phyloP scores from a whole-genome alignment of 2,888 invertebrate species.

The Anagyrus pseudococci region DNA sequence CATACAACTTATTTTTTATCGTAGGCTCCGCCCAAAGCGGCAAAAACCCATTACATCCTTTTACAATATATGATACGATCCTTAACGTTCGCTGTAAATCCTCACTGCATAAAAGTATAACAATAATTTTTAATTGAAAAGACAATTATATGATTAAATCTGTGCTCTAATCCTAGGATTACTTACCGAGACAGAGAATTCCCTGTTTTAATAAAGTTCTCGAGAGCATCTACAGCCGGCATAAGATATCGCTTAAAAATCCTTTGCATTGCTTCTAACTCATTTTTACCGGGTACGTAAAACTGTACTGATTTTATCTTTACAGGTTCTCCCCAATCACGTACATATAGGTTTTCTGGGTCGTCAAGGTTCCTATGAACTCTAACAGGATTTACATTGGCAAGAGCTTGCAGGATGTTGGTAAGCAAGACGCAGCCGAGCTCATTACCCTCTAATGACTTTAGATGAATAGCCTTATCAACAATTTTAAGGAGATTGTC shows the following conservation, averaged over 20 bases:
- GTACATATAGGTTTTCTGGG: constrained; percentile 74
- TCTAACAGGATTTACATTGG: constrained; percentile 65
- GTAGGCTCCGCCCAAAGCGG: constrained; percentile 73
- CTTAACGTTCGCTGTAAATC: constrained; percentile 73
- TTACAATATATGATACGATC: constrained; percentile 71
- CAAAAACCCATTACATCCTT: constrained; percentile 70
- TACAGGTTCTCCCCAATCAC: constrained; percentile 82
- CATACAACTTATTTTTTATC: constrained; percentile 17
- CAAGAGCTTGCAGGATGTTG: constrained; percentile 68
- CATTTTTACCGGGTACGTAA: constrained; percentile 71
- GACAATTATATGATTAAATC: neutral
- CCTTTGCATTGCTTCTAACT: constrained; percentile 71
- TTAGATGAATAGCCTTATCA: constrained; percentile 73
- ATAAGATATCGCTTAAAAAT: constrained; percentile 72
- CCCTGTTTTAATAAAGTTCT: constrained; percentile 60
- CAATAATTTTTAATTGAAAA: constrained; percentile 5
- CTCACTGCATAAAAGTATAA: constrained; percentile 63
- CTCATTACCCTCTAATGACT: constrained; percentile 70
- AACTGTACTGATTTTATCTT: constrained; percentile 65
- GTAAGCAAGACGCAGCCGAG: constrained; percentile 67
- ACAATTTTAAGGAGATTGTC: constrained; percentile 72
- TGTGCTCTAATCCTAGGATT: neutral
- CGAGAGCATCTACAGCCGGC: constrained; percentile 69
- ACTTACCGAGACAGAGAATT: constrained; percentile 17
- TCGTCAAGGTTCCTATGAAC: constrained; percentile 70